Evolutionary conservation across 1,140 invertebrate genomes (phyloP).

Genomic region (Panagrolaimus sp.): DNA sequence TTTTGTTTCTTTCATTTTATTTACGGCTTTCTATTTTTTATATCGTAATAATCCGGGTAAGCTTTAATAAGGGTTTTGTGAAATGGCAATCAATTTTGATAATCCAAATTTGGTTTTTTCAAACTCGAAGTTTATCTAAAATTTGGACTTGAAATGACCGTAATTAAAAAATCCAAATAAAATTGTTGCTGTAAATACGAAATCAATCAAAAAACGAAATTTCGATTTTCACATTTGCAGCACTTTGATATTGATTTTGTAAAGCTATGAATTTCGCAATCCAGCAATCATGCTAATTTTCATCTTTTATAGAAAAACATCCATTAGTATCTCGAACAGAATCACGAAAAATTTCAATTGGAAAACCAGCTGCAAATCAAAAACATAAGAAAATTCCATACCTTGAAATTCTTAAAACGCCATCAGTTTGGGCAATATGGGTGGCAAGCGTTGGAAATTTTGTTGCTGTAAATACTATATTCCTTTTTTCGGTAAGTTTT

Average conservation of each 20-base stretch:
- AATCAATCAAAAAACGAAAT: too few relatives aligned
- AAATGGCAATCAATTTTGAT: too few relatives aligned
- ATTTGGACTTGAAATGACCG: too few relatives aligned
- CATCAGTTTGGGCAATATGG: slow-evolving; percentile 56
- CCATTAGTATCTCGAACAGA: slow-evolving; percentile 52
- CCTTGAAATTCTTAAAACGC: slow-evolving; percentile 40
- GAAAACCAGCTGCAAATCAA: slow-evolving; percentile 43
- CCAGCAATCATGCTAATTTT: too few relatives aligned
- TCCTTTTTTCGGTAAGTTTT: slow-evolving; percentile 25
- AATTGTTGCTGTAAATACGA: too few relatives aligned
- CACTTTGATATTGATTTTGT: too few relatives aligned
- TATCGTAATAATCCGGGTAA: slow-evolving; percentile 51
- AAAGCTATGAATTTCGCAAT: too few relatives aligned
- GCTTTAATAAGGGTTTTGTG: too few relatives aligned
- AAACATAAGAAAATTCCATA: slow-evolving; percentile 51
- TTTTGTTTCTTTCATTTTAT: slow-evolving; percentile 37
- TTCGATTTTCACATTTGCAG: too few relatives aligned
- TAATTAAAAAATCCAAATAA: too few relatives aligned
- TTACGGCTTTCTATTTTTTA: slow-evolving; percentile 43
- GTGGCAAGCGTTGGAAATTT: slow-evolving; percentile 44
- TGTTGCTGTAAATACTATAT: slow-evolving; percentile 52
- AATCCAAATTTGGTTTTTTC: too few relatives aligned
- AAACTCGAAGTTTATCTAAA: too few relatives aligned
- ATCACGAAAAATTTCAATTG: slow-evolving; percentile 48
- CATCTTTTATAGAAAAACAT: slow-evolving; percentile 18